Base-by-base conservation (phyloP, 2,888 invertebrate species). In the Pseudanteris insignis region DNA sequence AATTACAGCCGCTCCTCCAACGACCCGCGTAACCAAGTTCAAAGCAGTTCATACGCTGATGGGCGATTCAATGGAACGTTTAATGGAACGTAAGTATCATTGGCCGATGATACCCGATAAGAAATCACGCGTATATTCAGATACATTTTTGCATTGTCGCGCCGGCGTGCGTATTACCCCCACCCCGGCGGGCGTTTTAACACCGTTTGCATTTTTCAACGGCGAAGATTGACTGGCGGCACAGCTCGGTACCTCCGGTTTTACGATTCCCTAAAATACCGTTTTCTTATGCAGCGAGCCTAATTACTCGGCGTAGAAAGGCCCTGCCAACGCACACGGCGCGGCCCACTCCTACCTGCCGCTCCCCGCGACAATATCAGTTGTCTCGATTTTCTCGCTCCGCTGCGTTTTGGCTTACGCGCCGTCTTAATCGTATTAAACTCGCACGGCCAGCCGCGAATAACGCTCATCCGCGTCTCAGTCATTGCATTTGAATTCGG, bases 261-360 rank as follows among this genome's bases (percentile, higher is more conserved):
- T 73, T 73, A 73, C 70, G 73, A 73, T 71, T 74, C 74, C 74
- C 74, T 74, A 74, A 73, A 74, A 75, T 72, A 68, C 75, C 74
- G 72, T n/a, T 71, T 73, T 72, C 73, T 74, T 71, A 73, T 71
- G 72, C 72, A 72, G 70, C 71, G 69, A 67, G 70, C 67, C 70
- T 74, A 75, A 73, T 73, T 71, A 70, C 67, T 58, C 64, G 43
- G 32, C 44, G 58, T 54, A 54, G 50, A 66, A 66, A 60, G n/a
- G n/a, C n/a, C n/a, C n/a, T n/a, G n/a, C n/a, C n/a, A n/a, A n/a
- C n/a, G n/a, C n/a, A n/a, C n/a, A n/a, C n/a, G n/a, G n/a, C n/a
- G n/a, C n/a, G n/a, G n/a, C n/a, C n/a, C n/a, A n/a, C n/a, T n/a
- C n/a, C n/a, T n/a, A 13, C 29, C 40, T 24, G 33, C 14, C 32